Base-by-base conservation (phyloP, 2,113 vertebrate species). In the Miniopterus natalensis region DNA sequence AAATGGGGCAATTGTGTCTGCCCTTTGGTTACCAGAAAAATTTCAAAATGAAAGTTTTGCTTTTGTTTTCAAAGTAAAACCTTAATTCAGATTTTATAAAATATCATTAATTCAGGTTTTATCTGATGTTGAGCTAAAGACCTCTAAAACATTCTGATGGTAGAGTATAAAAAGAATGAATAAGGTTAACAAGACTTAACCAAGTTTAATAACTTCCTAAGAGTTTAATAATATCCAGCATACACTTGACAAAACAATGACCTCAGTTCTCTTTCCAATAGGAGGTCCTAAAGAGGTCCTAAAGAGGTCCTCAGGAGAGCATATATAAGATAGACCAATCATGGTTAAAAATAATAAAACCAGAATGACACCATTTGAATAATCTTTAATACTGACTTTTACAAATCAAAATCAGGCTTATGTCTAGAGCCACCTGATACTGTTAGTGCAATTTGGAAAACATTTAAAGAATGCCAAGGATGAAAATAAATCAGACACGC, bases 51-150 rank as follows among this genome's bases (percentile, higher is more conserved):
- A 94, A 51, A 57, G 29, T 78, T 92, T 59, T 77, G 55, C 23
- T 90, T 92, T 68, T 55, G 45, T 84, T 90, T 85, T 84, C 51
- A 84, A 86, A 95, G 31, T 36, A 53, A 84, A 93, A 68, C 15
- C 14, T 92, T 70, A 74, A 70, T 71, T 87, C 45, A 87, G 45
- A 81, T 27, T 87, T 53, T 31, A 55, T 51, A 88, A 87, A 70
- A 77, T 84, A 65, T 92, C 79, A 73, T 78, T 86, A 81, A 65
- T 70, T 95, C 79, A 85, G 61, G 87, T 86, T 90, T 75, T 88
- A 94, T 49, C 83, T 68, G 42, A 87, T 40, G 51, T 15, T 90
- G 57, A 89, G 23, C 45, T 92, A 81, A 92, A 92, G 77, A 49
- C 40, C 42, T 77, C 66, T 71, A 84, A 95, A 77, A 93, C 81